Evolutionary conservation across 2,888 invertebrate species (phyloP), one percentile per base, ranked within the genome.

Genomic region (Pecten maximus): DNA sequence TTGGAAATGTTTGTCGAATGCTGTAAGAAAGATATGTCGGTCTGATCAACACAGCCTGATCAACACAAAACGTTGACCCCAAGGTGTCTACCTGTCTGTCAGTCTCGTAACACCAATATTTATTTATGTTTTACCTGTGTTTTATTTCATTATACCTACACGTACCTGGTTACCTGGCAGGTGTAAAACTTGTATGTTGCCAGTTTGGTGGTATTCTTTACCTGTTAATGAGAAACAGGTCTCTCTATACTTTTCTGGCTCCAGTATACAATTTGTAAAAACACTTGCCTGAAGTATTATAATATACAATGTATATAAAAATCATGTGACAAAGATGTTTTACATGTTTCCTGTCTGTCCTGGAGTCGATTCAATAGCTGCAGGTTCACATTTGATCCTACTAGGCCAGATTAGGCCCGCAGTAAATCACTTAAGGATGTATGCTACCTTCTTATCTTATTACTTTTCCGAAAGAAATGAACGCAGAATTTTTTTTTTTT

Each of bases 91-190:
- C 4, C 60, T 60, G 60, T 60, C 60, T 19, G 12, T 54, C 50
- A 60, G 60, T 60, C 60, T 60, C 28, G 0, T 28, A 60, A 60
- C 60, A 60, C 60, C 60, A 60, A 60, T 60, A 60, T 60, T 60
- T 60, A 60, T n/a, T 16, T n/a, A 4, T 60, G 60, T 60, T 60
- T 60, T 60, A 60, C 44, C 44, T 44, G 44, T 44, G 44, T 44
- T 44, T 44, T 44, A 44, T 44, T 44, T 44, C 44, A 44, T 44
- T 44, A 28, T 60, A 60, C 60, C 60, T 60, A n/a, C n/a, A 10
- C n/a, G n/a, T 60, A 60, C 60, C 60, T 60, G 60, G 60, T 60
- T 60, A 60, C 60, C 60, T 60, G 60, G 60, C 60, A 60, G 60
- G 28, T 60, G 60, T 60, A 60, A 60, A 28, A 28, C 60, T 60